phyloP scores from a whole-genome alignment of 1,140 invertebrate genomes.

The Ganaspis sp. region DNA sequence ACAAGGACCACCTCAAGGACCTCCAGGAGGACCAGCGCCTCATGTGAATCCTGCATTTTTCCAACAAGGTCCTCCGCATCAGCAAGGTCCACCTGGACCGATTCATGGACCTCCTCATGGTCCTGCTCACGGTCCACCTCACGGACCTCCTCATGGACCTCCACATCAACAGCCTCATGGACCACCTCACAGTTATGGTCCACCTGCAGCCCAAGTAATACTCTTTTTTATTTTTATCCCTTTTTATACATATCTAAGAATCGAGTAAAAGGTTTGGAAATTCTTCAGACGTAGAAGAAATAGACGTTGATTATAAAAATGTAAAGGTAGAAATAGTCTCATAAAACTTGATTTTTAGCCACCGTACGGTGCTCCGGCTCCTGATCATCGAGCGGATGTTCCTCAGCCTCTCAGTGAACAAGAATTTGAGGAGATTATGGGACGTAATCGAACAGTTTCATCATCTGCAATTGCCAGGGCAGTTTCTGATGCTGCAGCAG shows the following conservation, averaged over 20 bases:
- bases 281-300: not conserved
- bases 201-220: conserved; percentile 66
- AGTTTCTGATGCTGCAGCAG: conserved; percentile 97
- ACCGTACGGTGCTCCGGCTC: conserved; percentile 75
- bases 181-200: conserved; percentile 79
- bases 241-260: too few species aligned
- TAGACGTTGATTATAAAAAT: too few species aligned
- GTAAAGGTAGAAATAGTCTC: not conserved
- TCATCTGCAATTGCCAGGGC: conserved; percentile 97
- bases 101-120: conserved; percentile 89
- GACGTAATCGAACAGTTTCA: conserved; percentile 96
- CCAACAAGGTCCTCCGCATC: conserved; percentile 69
- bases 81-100: conserved; percentile 77
- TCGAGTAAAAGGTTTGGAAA: too few species aligned
- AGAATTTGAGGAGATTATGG: conserved; percentile 99
- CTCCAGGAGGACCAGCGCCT: conserved; percentile 80
- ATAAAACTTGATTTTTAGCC: conserved; percentile 57
- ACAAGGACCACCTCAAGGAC: conserved; percentile 54
- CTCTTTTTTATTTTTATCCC: not conserved
- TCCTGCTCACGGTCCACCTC: conserved; percentile 87
- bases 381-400: conserved; percentile 78
- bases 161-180: conserved; percentile 78
- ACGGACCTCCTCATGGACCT: conserved; percentile 77
- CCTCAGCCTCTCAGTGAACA: conserved; percentile 89
- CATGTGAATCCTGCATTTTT: conserved; percentile 57